phyloP scores from a whole-genome alignment of 2,113 vertebrate genomes.

The Passer domesticus region DNA sequence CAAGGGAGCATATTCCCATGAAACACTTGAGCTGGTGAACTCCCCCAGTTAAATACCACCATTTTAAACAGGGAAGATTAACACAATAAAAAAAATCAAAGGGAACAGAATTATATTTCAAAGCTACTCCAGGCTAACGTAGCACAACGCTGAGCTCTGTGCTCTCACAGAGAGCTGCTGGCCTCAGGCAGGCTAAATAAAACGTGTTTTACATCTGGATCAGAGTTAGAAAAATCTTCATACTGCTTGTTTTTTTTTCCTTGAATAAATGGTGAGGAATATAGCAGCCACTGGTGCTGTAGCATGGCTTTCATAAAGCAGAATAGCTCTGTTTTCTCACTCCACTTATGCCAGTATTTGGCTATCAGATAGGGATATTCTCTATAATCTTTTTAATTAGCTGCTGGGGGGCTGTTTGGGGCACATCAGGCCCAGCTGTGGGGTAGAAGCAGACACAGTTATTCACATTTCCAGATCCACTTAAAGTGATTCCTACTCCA shows the following conservation, averaged over 20 bases:
- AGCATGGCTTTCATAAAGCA: neutral
- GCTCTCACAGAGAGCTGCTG: neutral
- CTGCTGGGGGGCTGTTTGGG: neutral
- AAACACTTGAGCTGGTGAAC: neutral
- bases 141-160: neutral
- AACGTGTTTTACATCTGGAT: neutral
- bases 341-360: neutral
- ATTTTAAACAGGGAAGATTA: neutral
- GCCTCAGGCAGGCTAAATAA: neutral
- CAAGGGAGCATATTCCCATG: neutral
- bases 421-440: neutral
- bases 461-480: neutral
- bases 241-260: neutral
- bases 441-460: neutral
- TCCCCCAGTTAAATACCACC: neutral
- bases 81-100: neutral
- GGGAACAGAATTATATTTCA: conserved; percentile 2
- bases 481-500: neutral
- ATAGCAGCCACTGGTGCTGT: neutral
- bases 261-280: neutral
- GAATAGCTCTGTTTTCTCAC: neutral
- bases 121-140: neutral
- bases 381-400: neutral
- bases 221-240: neutral
- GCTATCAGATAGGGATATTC: neutral